Conservation (phyloP, 1,140 invertebrate species). For the Tetraneura akinire region DNA sequence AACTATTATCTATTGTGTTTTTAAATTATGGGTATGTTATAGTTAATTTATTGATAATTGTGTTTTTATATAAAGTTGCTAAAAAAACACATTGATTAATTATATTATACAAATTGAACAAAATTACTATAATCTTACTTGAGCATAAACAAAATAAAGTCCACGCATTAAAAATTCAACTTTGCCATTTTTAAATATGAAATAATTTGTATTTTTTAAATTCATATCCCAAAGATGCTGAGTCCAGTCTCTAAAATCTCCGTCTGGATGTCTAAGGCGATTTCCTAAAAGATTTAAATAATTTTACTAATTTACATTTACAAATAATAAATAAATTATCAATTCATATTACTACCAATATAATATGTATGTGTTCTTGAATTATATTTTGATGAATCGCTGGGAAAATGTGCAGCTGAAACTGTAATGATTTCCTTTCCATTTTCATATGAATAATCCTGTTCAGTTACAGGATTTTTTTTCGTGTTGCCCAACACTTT, state of each 20-base stretch:
- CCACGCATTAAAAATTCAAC: conserved; percentile 57
- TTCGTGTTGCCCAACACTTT: background rate
- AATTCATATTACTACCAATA: conserved; percentile 30
- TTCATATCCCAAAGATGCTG: conserved; percentile 54
- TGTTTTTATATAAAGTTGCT: too few species aligned
- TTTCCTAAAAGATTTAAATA: conserved; percentile 55
- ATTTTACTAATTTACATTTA: background rate
- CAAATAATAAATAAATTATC: background rate
- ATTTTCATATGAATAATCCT: conserved; percentile 14
- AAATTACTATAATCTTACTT: conserved; percentile 55
- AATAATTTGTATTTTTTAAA: conserved; percentile 46
- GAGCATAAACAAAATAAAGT: conserved; percentile 59
- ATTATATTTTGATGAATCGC: conserved; percentile 49
- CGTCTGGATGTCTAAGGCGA: conserved; percentile 56
- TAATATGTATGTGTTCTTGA: conserved; percentile 42
- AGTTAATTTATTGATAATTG: too few species aligned
- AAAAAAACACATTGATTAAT: too few species aligned
- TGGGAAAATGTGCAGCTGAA: conserved; percentile 52
- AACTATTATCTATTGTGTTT: too few species aligned
- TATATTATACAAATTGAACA: too few species aligned
- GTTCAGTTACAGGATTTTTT: conserved; percentile 4
- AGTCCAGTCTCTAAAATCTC: conserved; percentile 56
- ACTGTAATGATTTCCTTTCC: background rate
- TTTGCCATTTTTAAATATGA: conserved; percentile 55
- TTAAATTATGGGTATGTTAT: too few species aligned